Base-by-base conservation (phyloP, 2,113 vertebrate species). In the Petaurus breviceps region DNA sequence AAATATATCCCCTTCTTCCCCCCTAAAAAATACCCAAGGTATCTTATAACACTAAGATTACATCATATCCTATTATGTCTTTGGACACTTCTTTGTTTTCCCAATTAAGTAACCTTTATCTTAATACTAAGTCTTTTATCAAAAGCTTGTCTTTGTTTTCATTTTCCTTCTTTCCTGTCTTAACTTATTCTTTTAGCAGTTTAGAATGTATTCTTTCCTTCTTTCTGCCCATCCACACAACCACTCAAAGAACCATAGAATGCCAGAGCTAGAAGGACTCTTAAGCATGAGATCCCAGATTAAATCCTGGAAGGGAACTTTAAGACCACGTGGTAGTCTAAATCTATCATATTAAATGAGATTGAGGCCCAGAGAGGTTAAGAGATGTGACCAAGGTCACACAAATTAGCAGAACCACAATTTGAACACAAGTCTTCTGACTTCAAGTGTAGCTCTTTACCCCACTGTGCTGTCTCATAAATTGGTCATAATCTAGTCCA, bases 101-200 rank as follows among this genome's bases (percentile, higher is more conserved):
- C 51, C 84, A 95, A 3, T 2, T 37, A 95, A 91, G 43, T 57
- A 49, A 91, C 46, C 89, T 50, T 92, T 49, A 52, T 94, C 91
- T 93, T n/a, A 93, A 51, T 68, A 92, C 23, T 31, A 28, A 51
- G 47, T 8, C 14, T 95, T 96, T 95, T 93, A 53, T 95, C 53
- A 90, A 89, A 89, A 53, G 51, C 43, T 91, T 84, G 54, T 91
- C 16, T 91, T 96, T 26, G 92, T 94, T 94, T 93, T 51, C 92
- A 28, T 61, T 96, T 50, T 57, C 94, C 92, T 93, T 49, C 47
- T 51, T 91, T 96, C 57, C 68, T 61, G 7, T 96, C 14, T 77
- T 51, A 93, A 89, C 7, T 94, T 37, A 22, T 91, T 43, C 51
- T 26, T 53, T 96, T 51, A 50, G 52, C 0, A 68, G 43, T 43